Percentiles rank a stretch among this genome's conserved stretches.
These are phyloP conservation scores for Rhynchonema sp. DNA, from an alignment of 2,888 invertebrate species.

Conservation along the genomic window DNA sequence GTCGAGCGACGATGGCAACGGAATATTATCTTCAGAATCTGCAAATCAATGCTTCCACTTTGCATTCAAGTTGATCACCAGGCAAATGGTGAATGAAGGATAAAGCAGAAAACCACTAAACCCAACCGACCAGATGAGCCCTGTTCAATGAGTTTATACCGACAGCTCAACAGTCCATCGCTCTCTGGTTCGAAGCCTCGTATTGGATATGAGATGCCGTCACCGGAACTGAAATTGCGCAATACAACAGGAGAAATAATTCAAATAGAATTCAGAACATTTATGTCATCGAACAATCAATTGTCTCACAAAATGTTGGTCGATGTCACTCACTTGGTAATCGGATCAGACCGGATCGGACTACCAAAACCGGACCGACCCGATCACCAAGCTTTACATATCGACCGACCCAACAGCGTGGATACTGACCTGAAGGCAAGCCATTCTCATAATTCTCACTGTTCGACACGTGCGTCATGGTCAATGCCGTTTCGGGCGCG, in stretches of 20 bases:
- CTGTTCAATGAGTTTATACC: not conserved
- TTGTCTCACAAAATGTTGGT: too few relatives aligned
- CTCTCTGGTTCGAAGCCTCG: not conserved
- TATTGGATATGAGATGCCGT: not conserved
- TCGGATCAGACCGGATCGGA: too few relatives aligned
- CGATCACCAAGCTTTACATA: too few relatives aligned
- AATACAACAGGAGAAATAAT: not conserved
- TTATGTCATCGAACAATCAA: too few relatives aligned
- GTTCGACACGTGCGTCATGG: not conserved
- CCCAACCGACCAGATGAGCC: not conserved
- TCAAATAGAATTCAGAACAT: not conserved
- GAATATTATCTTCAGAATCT: not conserved
- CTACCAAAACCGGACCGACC: too few relatives aligned
- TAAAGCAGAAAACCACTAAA: not conserved
- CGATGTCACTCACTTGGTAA: too few relatives aligned
- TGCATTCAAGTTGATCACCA: not conserved
- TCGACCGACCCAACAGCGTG: too few relatives aligned
- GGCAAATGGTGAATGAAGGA: not conserved
- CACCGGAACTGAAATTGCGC: not conserved
- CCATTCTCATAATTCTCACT: too few relatives aligned
- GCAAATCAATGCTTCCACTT: not conserved
- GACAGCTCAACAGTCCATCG: not conserved
- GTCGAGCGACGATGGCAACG: not conserved
- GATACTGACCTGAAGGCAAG: too few relatives aligned
- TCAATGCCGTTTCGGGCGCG: too few relatives aligned